phyloP scores from a whole-genome alignment of 92 coral and sea anemone species.

The Palythoa caribaeorum region DNA sequence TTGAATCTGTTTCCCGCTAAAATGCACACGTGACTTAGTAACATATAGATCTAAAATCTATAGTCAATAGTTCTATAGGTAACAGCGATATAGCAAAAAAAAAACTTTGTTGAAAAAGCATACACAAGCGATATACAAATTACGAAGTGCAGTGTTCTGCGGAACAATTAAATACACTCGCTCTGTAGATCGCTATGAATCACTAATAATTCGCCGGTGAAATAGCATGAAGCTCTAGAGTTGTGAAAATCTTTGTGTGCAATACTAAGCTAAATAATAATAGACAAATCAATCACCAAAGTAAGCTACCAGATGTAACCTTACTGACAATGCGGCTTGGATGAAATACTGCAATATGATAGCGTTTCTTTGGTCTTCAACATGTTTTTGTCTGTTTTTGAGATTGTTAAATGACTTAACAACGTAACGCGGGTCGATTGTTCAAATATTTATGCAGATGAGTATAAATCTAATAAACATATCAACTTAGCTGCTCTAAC shows the following conservation, averaged over 20 bases:
- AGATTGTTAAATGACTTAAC: too few relatives aligned
- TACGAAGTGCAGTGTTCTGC: constrained; percentile 7
- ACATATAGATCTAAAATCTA: constrained; percentile 2
- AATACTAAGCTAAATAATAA: constrained; percentile 20
- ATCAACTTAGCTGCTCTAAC: too few relatives aligned
- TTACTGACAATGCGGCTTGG: too few relatives aligned
- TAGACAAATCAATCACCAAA: constrained; percentile 3
- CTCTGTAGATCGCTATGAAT: constrained; percentile 12
- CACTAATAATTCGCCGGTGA: neutral
- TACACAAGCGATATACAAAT: constrained; percentile 17
- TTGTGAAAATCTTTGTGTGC: neutral
- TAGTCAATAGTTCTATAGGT: neutral
- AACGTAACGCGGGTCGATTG: too few relatives aligned
- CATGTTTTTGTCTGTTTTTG: too few relatives aligned
- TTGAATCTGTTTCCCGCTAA: too few relatives aligned
- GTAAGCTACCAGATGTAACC: neutral
- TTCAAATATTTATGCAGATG: too few relatives aligned
- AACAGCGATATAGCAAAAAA: neutral
- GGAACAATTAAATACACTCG: constrained; percentile 22
- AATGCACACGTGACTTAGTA: too few relatives aligned
- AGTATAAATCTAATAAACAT: neutral
- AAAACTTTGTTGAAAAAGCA: constrained; percentile 6
- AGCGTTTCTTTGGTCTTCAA: too few relatives aligned
- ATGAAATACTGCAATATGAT: too few relatives aligned
- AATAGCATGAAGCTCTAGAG: constrained; percentile 8